Evolutionary conservation across 2,888 invertebrate species (phyloP).

Genomic region (Meghimatium bilineatum): DNA sequence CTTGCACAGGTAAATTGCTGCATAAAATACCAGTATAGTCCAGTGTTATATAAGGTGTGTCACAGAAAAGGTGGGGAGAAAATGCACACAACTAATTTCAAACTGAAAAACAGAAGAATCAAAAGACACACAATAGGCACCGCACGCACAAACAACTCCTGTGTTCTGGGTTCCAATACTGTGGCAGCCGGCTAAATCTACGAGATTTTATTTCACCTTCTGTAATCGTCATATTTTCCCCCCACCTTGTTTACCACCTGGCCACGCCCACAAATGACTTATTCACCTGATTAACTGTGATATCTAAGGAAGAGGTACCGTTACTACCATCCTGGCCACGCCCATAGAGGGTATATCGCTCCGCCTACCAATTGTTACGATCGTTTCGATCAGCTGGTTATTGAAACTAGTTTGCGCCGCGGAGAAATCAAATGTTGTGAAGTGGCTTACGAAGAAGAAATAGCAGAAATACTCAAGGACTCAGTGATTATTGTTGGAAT

Average conservation of each 20-base stretch:
- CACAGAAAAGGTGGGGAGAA: background rate
- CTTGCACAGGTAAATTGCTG: background rate
- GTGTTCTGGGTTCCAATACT: constrained; percentile 1
- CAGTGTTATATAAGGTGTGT: background rate
- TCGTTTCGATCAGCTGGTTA: background rate
- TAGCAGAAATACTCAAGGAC: background rate
- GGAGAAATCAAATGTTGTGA: background rate
- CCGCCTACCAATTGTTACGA: constrained; percentile 25
- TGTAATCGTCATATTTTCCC: background rate
- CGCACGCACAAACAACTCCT: constrained; percentile 17
- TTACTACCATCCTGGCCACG: background rate
- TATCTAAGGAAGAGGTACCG: background rate
- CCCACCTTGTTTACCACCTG: constrained; percentile 19
- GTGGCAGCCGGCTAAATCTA: background rate
- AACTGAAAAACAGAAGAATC: background rate
- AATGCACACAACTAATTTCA: background rate
- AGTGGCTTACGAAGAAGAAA: background rate
- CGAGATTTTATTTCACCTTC: background rate
- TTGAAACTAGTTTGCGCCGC: constrained; percentile 4
- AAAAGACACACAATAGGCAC: constrained; percentile 15
- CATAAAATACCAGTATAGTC: background rate
- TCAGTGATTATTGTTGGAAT: background rate
- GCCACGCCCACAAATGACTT: constrained; percentile 8
- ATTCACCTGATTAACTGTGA: background rate
- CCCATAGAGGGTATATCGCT: background rate